phyloP scores from a whole-genome alignment of 2,113 vertebrate genomes.

The Charina bottae region DNA sequence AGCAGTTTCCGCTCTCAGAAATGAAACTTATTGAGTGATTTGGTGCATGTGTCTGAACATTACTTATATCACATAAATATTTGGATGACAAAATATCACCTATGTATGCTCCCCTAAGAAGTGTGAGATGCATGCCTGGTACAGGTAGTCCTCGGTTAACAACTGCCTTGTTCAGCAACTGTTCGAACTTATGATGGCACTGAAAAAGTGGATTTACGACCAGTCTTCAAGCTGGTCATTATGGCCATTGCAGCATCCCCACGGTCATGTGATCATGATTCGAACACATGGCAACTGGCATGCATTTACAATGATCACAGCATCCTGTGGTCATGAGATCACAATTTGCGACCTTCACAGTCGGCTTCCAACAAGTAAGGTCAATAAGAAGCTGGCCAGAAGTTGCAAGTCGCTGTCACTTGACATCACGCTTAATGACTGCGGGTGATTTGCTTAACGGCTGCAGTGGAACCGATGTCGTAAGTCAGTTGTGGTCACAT shows the following conservation, averaged over 20 bases:
- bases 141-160: background rate
- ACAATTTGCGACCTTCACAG: background rate
- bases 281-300: background rate
- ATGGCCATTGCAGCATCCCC: background rate
- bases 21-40: background rate
- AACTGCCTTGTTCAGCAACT: background rate
- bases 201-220: background rate
- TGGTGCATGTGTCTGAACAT: background rate
- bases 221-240: background rate
- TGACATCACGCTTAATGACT: background rate
- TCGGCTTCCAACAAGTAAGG: background rate
- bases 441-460: background rate
- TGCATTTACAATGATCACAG: background rate
- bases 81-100: background rate
- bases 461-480: background rate
- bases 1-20: background rate
- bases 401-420: background rate
- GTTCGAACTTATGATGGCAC: background rate
- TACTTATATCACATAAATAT: background rate
- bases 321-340: background rate
- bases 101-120: background rate
- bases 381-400: background rate
- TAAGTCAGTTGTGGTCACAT: background rate
- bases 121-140: background rate
- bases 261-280: background rate